Evolutionary conservation across 2,113 vertebrate genomes (phyloP).

Genomic region (Bothrops jararaca): DNA sequence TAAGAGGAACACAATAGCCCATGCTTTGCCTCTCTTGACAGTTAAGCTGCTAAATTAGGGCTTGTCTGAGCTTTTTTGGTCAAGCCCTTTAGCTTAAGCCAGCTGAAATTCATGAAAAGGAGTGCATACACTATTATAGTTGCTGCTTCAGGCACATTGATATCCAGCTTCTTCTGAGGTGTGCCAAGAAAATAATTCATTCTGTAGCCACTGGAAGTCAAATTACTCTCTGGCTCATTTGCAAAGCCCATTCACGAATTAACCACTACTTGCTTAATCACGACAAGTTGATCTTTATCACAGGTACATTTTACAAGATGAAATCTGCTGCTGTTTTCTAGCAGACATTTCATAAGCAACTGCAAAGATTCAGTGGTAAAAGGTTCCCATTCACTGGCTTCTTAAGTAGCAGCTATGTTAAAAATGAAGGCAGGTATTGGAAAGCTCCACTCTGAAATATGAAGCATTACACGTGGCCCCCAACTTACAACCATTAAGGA

Average conservation of each 20-base stretch:
- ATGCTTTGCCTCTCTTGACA: not conserved
- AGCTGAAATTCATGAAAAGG: conserved; percentile 24
- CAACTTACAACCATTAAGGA: not conserved
- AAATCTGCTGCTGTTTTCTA: conserved; percentile 75
- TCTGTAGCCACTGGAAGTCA: conserved; percentile 40
- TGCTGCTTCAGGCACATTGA: conserved; percentile 2
- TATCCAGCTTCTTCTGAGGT: conserved; percentile 30
- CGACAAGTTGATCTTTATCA: conserved; percentile 59
- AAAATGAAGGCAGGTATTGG: conserved; percentile 59
- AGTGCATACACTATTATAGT: not conserved
- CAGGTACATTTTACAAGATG: conserved; percentile 49
- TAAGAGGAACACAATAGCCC: not conserved
- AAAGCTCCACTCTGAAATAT: conserved; percentile 37
- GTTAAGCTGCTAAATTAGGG: not conserved
- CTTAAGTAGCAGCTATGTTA: conserved; percentile 54
- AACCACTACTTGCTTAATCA: conserved; percentile 56
- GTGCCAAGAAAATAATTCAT: conserved; percentile 19
- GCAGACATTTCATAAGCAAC: conserved; percentile 81
- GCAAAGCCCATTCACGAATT: conserved; percentile 54
- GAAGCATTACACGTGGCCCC: not conserved
- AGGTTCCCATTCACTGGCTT: conserved; percentile 64
- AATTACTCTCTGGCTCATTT: conserved; percentile 31
- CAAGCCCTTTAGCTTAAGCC: not conserved
- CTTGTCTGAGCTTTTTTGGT: not conserved
- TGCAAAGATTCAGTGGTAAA: conserved; percentile 82